phyloP scores from a whole-genome alignment of 2,888 invertebrate genomes.

The Rapana venosa region DNA sequence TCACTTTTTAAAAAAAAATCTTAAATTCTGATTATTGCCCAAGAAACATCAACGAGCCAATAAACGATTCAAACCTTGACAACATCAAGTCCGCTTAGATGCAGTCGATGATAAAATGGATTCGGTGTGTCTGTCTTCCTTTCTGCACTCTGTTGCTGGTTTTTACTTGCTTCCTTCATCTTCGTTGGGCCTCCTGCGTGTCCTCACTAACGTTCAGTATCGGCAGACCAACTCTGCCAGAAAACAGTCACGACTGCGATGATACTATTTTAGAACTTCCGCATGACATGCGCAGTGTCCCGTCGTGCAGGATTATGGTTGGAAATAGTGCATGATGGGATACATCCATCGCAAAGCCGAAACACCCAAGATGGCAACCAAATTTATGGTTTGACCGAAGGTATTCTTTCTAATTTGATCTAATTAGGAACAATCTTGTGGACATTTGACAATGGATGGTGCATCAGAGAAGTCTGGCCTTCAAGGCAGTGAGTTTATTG shows the following conservation, averaged over 20 bases:
- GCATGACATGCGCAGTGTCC: constrained; percentile 61
- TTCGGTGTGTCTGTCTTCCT: constrained; percentile 81
- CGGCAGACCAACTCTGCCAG: background rate
- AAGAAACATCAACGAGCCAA: background rate
- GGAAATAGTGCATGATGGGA: constrained; percentile 49
- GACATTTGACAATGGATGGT: constrained; percentile 47
- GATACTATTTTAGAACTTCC: constrained; percentile 41
- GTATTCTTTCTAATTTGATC: constrained; percentile 6
- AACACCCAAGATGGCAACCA: constrained; percentile 73
- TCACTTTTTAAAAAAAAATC: too few species aligned
- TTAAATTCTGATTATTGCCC: too few species aligned
- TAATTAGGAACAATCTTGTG: background rate
- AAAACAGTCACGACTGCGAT: constrained; percentile 29
- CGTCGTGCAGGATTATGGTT: constrained; percentile 58
- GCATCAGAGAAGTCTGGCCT: constrained; percentile 49
- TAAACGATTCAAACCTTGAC: constrained; percentile 85
- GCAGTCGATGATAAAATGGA: constrained; percentile 92
- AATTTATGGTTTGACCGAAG: constrained; percentile 12
- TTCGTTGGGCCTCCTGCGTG: background rate
- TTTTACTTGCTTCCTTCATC: constrained; percentile 13
- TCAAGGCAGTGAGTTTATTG: constrained; percentile 72
- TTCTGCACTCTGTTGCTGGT: constrained; percentile 15
- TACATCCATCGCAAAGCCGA: constrained; percentile 46
- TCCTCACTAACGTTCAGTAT: constrained; percentile 9
- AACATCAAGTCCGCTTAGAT: constrained; percentile 90